A percentile compares a stretch with the other conserved stretches of the same genome.
phyloP scores from a whole-genome alignment of 2,888 invertebrate species.

The Hirudinaria manillensis region DNA sequence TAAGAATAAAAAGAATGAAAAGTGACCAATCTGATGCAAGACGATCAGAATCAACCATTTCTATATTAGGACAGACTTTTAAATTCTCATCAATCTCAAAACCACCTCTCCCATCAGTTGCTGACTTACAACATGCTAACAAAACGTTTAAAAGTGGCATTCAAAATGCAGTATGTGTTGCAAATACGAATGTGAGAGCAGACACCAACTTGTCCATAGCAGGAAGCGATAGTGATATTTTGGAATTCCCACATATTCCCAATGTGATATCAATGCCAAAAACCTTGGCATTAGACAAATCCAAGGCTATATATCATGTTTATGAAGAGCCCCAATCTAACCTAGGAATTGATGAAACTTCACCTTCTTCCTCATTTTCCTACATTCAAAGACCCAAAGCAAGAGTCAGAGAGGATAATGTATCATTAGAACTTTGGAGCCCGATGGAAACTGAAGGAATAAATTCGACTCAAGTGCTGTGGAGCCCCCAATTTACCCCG shows the following conservation, averaged over 20 bases:
- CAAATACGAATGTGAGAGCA: neutral
- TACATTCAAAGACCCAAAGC: constrained; percentile 3
- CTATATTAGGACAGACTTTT: neutral
- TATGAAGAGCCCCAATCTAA: constrained; percentile 18
- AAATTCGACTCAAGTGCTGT: too few relatives aligned
- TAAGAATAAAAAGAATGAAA: neutral
- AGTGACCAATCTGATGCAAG: neutral
- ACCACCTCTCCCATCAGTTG: constrained; percentile 2
- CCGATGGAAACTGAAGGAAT: neutral
- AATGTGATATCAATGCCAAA: neutral
- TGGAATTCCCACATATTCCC: constrained; percentile 3
- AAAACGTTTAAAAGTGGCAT: neutral
- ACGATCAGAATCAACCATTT: neutral
- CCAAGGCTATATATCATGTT: constrained; percentile 12
- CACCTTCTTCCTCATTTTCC: constrained; percentile 28
- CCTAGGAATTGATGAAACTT: neutral
- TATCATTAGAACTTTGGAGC: neutral
- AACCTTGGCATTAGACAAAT: neutral
- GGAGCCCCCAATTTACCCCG: too few relatives aligned
- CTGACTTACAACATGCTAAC: neutral
- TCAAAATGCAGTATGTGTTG: neutral
- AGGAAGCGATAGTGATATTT: neutral
- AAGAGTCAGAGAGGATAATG: neutral
- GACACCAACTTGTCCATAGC: neutral
- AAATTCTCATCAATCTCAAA: neutral